Percentiles rank a stretch among this genome's conserved stretches.
phyloP scores from a whole-genome alignment of 2,113 vertebrate genomes.

The Dicrurus megarhynchus region DNA sequence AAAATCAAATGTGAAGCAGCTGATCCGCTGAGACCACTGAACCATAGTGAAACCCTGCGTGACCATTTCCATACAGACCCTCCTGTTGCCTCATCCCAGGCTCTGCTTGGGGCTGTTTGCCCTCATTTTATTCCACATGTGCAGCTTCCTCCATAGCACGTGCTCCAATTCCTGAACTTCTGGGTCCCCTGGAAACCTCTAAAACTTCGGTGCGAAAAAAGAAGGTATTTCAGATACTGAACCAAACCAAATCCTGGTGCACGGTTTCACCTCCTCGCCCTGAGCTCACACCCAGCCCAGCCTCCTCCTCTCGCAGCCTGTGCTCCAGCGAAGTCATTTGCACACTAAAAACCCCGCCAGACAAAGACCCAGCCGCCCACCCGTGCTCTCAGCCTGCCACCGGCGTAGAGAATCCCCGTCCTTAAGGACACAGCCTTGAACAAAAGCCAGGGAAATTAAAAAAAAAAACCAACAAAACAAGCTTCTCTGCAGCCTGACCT shows the following conservation, averaged over 20 bases:
- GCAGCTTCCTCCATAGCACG: neutral
- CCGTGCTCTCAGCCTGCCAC: slow-evolving; percentile 24
- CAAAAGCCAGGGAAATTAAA: slow-evolving; percentile 34
- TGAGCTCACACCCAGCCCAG: neutral
- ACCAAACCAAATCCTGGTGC: neutral
- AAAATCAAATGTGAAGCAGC: neutral
- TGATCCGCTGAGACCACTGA: neutral
- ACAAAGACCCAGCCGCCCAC: slow-evolving; percentile 10
- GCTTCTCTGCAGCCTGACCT: slow-evolving; percentile 34
- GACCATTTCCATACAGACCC: neutral
- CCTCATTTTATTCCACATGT: neutral
- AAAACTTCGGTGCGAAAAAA: neutral
- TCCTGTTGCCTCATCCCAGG: neutral
- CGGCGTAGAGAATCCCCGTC: neutral
- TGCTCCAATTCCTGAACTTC: neutral
- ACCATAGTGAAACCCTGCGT: neutral
- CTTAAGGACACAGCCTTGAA: slow-evolving; percentile 50
- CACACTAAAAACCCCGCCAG: neutral
- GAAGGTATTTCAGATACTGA: neutral
- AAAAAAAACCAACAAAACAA: neutral
- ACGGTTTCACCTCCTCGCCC: neutral
- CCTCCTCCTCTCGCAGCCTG: neutral
- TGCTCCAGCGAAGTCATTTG: neutral
- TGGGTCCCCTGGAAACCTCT: neutral
- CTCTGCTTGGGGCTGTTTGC: neutral